Evolutionary conservation across 2,888 invertebrate species (phyloP).

Genomic region (Deilephila elpenor): DNA sequence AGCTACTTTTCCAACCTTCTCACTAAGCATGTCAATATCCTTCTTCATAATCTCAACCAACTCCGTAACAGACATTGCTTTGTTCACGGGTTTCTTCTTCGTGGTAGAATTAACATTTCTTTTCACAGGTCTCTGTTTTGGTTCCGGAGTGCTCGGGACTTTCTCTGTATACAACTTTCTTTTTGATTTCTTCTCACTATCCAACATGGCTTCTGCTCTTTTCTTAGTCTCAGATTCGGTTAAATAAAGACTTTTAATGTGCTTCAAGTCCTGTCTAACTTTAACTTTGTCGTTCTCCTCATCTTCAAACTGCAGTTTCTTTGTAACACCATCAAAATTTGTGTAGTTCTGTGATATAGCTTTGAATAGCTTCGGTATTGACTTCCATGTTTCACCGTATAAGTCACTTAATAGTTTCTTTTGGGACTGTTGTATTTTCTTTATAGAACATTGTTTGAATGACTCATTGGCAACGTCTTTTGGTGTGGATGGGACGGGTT

Average conservation of each 20-base stretch:
- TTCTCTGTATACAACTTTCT: constrained; percentile 73
- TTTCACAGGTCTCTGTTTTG: constrained; percentile 47
- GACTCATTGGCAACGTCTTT: constrained; percentile 72
- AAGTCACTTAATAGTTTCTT: constrained; percentile 77
- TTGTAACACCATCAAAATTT: constrained; percentile 60
- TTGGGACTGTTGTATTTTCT: constrained; percentile 72
- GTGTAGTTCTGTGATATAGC: constrained; percentile 58
- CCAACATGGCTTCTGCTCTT: constrained; percentile 71
- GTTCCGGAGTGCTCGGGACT: constrained; percentile 59
- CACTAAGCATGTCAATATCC: constrained; percentile 55
- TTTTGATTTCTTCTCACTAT: constrained; percentile 67
- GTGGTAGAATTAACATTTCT: constrained; percentile 60
- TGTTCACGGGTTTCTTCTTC: constrained; percentile 61
- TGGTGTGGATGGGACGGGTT: constrained; percentile 68
- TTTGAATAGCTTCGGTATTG: constrained; percentile 75
- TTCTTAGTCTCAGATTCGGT: constrained; percentile 67
- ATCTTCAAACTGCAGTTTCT: constrained; percentile 69
- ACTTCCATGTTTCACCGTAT: constrained; percentile 84
- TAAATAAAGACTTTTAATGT: constrained; percentile 66
- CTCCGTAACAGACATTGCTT: constrained; percentile 71
- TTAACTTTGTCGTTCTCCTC: constrained; percentile 73
- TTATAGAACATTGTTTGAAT: constrained; percentile 69
- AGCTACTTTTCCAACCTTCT: constrained; percentile 56
- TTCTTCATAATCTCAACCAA: constrained; percentile 63
- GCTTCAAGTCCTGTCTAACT: constrained; percentile 58